Evolutionary conservation across 2,888 invertebrate species (phyloP), one percentile per base, ranked within the genome.

Genomic region (Hirtodrosophila alboralis): DNA sequence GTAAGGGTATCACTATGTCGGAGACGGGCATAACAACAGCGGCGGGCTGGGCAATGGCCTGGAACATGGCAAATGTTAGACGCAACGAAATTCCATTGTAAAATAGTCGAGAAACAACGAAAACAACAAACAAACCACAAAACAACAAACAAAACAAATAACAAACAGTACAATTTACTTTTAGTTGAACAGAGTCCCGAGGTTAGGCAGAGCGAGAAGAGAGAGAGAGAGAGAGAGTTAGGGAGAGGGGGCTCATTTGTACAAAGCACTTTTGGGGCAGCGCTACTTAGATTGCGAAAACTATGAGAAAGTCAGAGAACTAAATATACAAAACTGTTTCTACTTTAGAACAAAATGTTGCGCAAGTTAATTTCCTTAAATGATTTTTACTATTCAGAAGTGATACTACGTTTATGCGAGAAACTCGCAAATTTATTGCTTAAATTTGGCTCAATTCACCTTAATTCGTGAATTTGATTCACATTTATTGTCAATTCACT

Each of bases 151-250:
- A n/a, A 59, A 12, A 21, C 7, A 5, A 41, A 47, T 47, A 45
- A 41, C 40, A 66, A 43, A 75, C 59, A 80, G 81, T 81, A 84
- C 84, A 81, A 84, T 65, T 81, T 73, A 78, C 53, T 51, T 69
- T 76, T 72, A 85, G 86, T 83, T 60, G 48, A 51, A 27, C 41
- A 60, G 40, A 54, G 57, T 16, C 36, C 30, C 12, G 14, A n/a
- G n/a, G n/a, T n/a, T n/a, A n/a, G n/a, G n/a, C n/a, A n/a, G n/a
- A n/a, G n/a, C n/a, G n/a, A n/a, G n/a, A n/a, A n/a, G n/a, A n/a
- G n/a, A n/a, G n/a, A n/a, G n/a, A n/a, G n/a, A n/a, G n/a, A n/a
- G n/a, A n/a, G n/a, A n/a, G n/a, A n/a, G n/a, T n/a, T n/a, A n/a
- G n/a, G n/a, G n/a, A n/a, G n/a, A n/a, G n/a, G 21, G 28, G 52